These are phyloP conservation scores for Coptotermes formosanus DNA, from an alignment of 1,140 invertebrate species.

Conservation along the genomic window DNA sequence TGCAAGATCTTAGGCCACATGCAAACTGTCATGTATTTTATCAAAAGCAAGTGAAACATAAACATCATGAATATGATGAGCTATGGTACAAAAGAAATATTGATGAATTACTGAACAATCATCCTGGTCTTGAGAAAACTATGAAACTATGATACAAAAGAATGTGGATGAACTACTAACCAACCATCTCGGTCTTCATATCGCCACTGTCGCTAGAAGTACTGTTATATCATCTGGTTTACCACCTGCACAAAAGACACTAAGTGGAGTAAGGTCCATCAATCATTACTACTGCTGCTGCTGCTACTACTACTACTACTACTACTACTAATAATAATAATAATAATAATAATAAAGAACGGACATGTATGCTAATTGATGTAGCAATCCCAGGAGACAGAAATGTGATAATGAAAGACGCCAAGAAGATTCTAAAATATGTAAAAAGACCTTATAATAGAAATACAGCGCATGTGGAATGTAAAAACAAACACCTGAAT, in stretches of 20 bases:
- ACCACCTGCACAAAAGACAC: conserved; percentile 67
- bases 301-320: no score
- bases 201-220: conserved; percentile 83
- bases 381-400: no score
- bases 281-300: no score
- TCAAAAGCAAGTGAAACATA: not conserved
- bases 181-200: conserved; percentile 53
- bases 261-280: conserved; percentile 41
- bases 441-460: no score
- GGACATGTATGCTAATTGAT: no score
- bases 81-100: not conserved
- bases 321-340: not conserved
- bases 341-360: no score
- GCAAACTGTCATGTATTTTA: not conserved
- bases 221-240: conserved; percentile 98
- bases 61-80: not conserved
- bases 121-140: not conserved
- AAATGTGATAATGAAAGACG: no score
- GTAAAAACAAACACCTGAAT: no score
- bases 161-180: conserved; percentile 27
- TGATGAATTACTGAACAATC: not conserved
- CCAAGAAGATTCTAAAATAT: no score
- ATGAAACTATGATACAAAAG: conserved; percentile 34
- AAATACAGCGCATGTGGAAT: no score
- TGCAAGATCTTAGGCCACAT: not conserved